Evolutionary conservation across 1,140 invertebrate species (phyloP).

Genomic region (Leptinotarsa texana): DNA sequence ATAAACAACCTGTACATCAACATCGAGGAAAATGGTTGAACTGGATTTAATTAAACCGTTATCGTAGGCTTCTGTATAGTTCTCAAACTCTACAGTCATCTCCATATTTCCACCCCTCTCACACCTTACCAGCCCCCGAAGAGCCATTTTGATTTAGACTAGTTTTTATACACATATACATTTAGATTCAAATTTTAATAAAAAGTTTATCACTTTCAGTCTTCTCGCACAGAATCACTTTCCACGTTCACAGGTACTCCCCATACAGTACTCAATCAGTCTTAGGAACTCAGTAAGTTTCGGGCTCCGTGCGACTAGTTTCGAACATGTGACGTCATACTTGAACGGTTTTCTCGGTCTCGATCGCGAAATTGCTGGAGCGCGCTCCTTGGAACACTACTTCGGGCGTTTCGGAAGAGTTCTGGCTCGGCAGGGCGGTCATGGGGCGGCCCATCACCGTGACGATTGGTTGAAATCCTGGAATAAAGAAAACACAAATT

Average conservation of each 20-base stretch:
- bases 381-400: conserved; percentile 35
- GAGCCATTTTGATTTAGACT: conserved; percentile 34
- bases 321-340: conserved; percentile 62
- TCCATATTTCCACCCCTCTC: too few species aligned
- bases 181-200: conserved; percentile 27
- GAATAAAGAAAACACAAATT: conserved; percentile 29
- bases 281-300: conserved; percentile 53
- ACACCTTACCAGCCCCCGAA: background rate
- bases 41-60: too few species aligned
- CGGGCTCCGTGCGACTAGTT: conserved; percentile 29
- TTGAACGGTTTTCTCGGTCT: conserved; percentile 55
- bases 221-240: background rate
- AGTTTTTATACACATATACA: conserved; percentile 44
- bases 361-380: conserved; percentile 31
- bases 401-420: conserved; percentile 29
- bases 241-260: background rate
- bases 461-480: conserved; percentile 64
- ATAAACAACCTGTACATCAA: too few species aligned
- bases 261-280: conserved; percentile 26
- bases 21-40: too few species aligned
- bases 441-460: conserved; percentile 54
- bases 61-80: too few species aligned
- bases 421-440: conserved; percentile 26
- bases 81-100: too few species aligned
- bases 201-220: conserved; percentile 29